Evolutionary conservation across 2,797 vertebrate genomes (phyloP), one percentile per base, ranked within the genome.

Genomic region (Esox masquinongy): DNA sequence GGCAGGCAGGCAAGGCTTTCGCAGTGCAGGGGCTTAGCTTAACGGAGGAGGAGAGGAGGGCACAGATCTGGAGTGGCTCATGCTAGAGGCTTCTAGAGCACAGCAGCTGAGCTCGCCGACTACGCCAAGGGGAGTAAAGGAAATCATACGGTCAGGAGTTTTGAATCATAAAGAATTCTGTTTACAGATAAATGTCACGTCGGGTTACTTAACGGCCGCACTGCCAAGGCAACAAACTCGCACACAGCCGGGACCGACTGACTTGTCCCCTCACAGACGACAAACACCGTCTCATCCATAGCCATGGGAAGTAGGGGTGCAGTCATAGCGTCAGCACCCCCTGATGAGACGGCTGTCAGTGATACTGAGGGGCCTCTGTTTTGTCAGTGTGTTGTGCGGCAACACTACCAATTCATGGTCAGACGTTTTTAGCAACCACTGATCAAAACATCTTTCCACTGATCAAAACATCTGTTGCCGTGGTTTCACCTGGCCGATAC

Each of bases 1-100:
- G 50, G 19, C 17, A 53, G 50, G 50, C 84, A 84, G 59, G 75
- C 84, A 77, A n/a, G 82, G 77, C 79, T 87, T 82, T 85, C 86
- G 84, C 89, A 91, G 82, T 90, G 88, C 90, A 80, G 88, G 83
- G 87, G 83, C 81, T 89, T 84, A 83, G 17, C 19, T 17, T 64
- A 72, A 80, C 24, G 14, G 36, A 47, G 47, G 72, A 56, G 59
- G 43, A 79, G 79, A 86, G 82, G 85, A 87, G 76, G 86, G 80
- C 51, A 56, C 79, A 80, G 79, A 88, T 80, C 90, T 80, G 89
- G 88, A 92, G 88, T 88, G 85, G 85, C 85, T 91, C 83, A 81
- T 90, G 86, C 79, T 83, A 83, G 72, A 85, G 87, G 89, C 90
- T 90, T 86, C 85, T 75, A 83, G 79, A 78, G 83, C 78, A 83